Evolutionary conservation across 30 jellyfish, hydroid and myxozoan genomes (phyloP), one percentile per base, ranked within the genome.

Genomic region (Cassiopea xamachana): DNA sequence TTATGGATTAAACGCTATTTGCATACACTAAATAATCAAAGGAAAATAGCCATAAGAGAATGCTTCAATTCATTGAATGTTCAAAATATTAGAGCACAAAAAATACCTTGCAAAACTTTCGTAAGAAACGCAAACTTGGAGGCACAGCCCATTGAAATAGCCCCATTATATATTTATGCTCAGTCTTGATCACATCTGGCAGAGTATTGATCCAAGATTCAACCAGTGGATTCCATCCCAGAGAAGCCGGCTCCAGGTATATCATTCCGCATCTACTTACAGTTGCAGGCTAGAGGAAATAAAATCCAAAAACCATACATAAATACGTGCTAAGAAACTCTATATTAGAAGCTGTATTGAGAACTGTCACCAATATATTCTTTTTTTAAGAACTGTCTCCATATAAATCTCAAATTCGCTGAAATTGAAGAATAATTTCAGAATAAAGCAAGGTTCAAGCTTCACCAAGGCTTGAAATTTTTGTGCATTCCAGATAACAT

Each of bases 201-300:
- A 95, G 69, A 1, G 99, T 95, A 51, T 95, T 88, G 71, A 95
- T 87, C 99, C 99, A 95, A 13, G 99, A 95, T 60, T 89, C 95
- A 6, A 95, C 91, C 67, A 95, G 77, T 62, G 99, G 99, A 3
- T 72, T 91, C 99, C 99, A 95, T 61, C 99, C 99, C 69, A 95
- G 98, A 1, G 99, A 95, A 50, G 99, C 90, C 61, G 99, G 99
- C 49, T 95, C 99, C 73, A 95, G 86, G 93, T 95, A 95, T 68
- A 95, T 92, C 99, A 95, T 95, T 70, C 99, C 99, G 80, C 99
- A 95, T 73, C 99, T 96, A 84, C 99, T 95, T 45, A 95, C 99
- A 10, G 99, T 95, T 17, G 99, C 99, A 74, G 99, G 99, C 98
- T 94, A 79, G 46, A 75, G 74, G 45, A 44, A 60, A 62, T 3